Evolutionary conservation across 2,797 vertebrate genomes (phyloP), one percentile per base, ranked within the genome.

Genomic region (Onychomys torridus): DNA sequence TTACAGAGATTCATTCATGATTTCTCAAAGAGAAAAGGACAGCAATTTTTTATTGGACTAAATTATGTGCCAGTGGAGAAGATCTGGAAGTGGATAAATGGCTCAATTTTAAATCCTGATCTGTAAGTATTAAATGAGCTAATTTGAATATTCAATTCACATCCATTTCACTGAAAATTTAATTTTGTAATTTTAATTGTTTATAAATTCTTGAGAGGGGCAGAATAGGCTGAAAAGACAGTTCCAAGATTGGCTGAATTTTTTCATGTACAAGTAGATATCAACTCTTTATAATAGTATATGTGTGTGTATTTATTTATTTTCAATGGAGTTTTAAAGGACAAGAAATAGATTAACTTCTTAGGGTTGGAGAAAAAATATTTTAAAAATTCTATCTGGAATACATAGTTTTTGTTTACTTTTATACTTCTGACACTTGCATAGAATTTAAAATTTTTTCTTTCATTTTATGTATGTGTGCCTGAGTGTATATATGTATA

Each of bases 11-110:
- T 11, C 1, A 32, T 92, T 84, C 85, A 83, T 43, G n/a, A 11
- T 0, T 2, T 11, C 17, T 79, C 87, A 87, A 17, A 14, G 5
- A 0, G 46, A 2, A 23, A 0, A 49, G 37, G 0, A 63, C 2
- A 34, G 46, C 0, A 23, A 0, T 94, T 84, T 81, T 92, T 87
- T 83, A 89, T 95, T 95, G 95, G 97, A 79, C 89, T 97, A 49
- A 55, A 79, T 4, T 95, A 84, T 81, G 7, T 40, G 9, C 61
- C 61, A 49, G 0, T n/a, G n/a, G 79, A 96, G 23, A 94, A 76
- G 61, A 87, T 40, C 2, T 97, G 95, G 96, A 96, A 95, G 89
- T 97, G 96, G 95, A 84, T 88, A 75, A 96, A 96, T 76, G 93
- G 85, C 13, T 95, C 97, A 19, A 59, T 52, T 89, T 75, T 95